Conservation (phyloP, 2,797 vertebrate species). For the Tapera naevia region DNA sequence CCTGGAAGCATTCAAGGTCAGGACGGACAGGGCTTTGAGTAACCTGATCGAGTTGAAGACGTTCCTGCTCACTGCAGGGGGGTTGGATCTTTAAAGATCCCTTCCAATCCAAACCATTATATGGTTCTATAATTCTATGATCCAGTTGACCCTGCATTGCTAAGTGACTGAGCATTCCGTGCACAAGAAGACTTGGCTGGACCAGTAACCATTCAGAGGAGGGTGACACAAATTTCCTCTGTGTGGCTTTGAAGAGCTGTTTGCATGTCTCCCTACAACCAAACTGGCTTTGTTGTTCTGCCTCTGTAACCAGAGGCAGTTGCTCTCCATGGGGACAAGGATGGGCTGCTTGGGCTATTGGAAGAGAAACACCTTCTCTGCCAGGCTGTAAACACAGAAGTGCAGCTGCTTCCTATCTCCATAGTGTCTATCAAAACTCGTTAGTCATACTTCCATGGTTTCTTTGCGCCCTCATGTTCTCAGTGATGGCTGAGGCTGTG, state of each 20-base stretch:
- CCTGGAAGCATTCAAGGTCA: background rate
- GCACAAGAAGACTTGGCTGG: background rate
- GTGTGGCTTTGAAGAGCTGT: background rate
- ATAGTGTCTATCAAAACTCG: background rate
- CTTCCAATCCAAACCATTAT: background rate
- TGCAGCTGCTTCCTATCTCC: background rate
- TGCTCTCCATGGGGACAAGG: background rate
- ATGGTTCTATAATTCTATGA: background rate
- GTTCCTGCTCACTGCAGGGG: background rate
- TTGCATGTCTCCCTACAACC: background rate
- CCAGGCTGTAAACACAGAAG: background rate
- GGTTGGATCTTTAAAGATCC: background rate
- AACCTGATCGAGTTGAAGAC: background rate
- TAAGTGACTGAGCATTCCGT: background rate
- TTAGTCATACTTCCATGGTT: fast-evolving
- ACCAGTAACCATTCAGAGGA: background rate
- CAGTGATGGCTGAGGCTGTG: background rate
- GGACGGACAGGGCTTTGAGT: background rate
- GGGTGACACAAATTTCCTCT: background rate
- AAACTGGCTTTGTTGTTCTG: background rate
- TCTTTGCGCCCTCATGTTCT: background rate
- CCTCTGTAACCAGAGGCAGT: background rate
- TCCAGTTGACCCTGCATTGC: background rate
- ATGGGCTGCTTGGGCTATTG: background rate
- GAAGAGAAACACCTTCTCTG: background rate